Percentiles rank a stretch among this genome's conserved stretches.
phyloP scores from a whole-genome alignment of 2,113 vertebrate species.

The Orthonyx spaldingii region DNA sequence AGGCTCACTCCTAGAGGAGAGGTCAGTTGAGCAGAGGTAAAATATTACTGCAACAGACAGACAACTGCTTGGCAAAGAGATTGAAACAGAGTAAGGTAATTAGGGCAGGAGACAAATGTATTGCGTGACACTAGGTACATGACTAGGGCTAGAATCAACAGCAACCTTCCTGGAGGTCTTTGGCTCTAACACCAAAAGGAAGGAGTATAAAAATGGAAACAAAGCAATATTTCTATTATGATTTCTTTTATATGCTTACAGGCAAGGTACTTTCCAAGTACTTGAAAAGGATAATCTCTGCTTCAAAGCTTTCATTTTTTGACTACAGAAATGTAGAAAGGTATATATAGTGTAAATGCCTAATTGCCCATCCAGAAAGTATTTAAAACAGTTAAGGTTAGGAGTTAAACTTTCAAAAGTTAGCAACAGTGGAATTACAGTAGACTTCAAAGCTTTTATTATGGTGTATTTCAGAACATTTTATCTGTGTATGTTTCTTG shows the following conservation, averaged over 20 bases:
- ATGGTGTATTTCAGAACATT: neutral
- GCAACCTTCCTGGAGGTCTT: neutral
- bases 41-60: neutral
- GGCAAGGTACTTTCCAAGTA: conserved; percentile 17
- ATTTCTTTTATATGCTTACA: neutral
- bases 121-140: neutral
- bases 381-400: neutral
- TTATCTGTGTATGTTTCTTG: neutral
- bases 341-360: neutral
- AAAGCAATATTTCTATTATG: neutral
- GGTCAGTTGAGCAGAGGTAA: neutral
- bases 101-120: neutral
- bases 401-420: neutral
- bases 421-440: neutral
- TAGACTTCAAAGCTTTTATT: neutral
- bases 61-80: neutral
- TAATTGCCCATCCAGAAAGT: neutral
- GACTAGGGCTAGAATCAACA: neutral
- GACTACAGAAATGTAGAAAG: neutral
- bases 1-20: neutral
- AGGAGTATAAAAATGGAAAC: neutral
- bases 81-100: conserved; percentile 26
- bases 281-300: neutral
- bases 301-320: conserved; percentile 10
- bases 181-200: conserved; percentile 10